A percentile compares a stretch with the other conserved stretches of the same genome.
These are phyloP conservation scores for Cataglyphis hispanica DNA, from an alignment of 1,140 invertebrate species.

Conservation along the genomic window DNA sequence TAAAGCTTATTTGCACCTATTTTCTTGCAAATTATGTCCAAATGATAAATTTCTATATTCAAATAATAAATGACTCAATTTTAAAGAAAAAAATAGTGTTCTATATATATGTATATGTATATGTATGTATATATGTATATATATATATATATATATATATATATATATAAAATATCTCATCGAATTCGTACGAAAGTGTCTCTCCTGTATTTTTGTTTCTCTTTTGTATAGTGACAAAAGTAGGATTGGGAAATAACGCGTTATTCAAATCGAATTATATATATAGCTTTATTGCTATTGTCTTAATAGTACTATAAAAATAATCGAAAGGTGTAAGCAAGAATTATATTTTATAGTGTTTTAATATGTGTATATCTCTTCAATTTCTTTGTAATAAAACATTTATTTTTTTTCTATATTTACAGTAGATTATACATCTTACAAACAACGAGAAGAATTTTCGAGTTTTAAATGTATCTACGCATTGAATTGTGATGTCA, in stretches of 20 bases:
- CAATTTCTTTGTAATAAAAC: conserved; percentile 15
- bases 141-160: too few species aligned
- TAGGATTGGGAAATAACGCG: too few species aligned
- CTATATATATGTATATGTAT: too few species aligned
- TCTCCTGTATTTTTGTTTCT: too few species aligned
- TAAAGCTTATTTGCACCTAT: not conserved
- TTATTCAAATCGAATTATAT: too few species aligned
- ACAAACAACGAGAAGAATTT: not conserved
- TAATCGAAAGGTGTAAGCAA: not conserved
- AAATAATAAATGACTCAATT: too few species aligned
- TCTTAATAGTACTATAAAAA: not conserved
- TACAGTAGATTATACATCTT: conserved; percentile 32
- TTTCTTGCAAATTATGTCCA: too few species aligned
- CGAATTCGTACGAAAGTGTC: too few species aligned
- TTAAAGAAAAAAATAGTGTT: not conserved
- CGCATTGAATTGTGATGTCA: not conserved
- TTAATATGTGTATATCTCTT: too few species aligned
- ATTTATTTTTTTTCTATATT: conserved; percentile 54
- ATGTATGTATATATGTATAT: too few species aligned
- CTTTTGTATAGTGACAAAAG: too few species aligned
- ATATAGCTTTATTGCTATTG: not conserved
- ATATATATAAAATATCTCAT: not conserved
- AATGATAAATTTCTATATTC: too few species aligned
- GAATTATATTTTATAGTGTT: not conserved
- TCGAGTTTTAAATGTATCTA: not conserved